Conservation (phyloP, 2,797 vertebrate genomes). For the Falco rusticolus region DNA sequence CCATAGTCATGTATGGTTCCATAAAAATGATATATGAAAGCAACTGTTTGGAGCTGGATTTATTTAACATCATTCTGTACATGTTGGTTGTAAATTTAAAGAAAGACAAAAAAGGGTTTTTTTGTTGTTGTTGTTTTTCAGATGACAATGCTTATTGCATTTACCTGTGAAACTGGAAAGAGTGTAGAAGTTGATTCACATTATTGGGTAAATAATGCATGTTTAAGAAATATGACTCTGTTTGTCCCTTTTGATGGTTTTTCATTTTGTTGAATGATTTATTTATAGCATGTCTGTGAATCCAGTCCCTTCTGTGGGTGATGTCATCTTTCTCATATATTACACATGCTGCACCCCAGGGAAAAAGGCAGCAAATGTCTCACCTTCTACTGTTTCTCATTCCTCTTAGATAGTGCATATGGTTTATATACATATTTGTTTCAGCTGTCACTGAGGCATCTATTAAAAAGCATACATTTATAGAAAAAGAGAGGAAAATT, state of each 20-base stretch:
- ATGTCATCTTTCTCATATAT: slow-evolving; percentile 46
- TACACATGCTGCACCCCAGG: slow-evolving; percentile 1
- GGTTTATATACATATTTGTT: not conserved
- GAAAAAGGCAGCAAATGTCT: not conserved
- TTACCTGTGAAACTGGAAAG: slow-evolving; percentile 3
- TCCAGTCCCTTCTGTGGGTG: slow-evolving; percentile 17
- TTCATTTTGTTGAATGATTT: slow-evolving; percentile 41
- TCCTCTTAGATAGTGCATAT: not conserved
- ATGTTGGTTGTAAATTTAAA: not conserved
- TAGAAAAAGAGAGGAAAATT: not conserved
- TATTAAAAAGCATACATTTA: not conserved
- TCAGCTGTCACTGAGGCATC: not conserved
- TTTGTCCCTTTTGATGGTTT: not conserved
- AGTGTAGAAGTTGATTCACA: not conserved
- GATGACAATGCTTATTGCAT: not conserved
- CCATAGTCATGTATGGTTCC: accelerated
- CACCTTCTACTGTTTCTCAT: not conserved
- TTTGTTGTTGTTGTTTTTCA: not conserved
- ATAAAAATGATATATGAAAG: not conserved
- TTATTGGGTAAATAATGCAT: slow-evolving; percentile 37
- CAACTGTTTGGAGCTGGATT: accelerated
- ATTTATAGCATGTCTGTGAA: slow-evolving; percentile 22
- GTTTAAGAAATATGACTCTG: slow-evolving; percentile 4
- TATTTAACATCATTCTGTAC: not conserved
- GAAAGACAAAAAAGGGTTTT: not conserved